These are phyloP conservation scores for Drosophila histrio DNA, from an alignment of 2,888 invertebrate genomes.

Conservation along the genomic window DNA sequence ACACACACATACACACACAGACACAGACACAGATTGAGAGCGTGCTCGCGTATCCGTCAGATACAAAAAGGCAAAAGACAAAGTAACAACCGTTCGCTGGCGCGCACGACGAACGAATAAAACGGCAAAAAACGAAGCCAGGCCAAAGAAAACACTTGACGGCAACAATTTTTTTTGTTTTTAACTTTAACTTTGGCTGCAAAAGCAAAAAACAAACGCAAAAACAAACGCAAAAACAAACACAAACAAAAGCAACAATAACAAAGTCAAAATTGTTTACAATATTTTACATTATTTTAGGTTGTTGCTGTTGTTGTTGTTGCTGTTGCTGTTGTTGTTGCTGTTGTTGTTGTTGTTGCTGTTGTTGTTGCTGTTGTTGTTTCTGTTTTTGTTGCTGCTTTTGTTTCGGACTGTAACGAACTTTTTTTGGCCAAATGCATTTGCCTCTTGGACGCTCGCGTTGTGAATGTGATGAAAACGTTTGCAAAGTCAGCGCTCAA, in stretches of 20 bases:
- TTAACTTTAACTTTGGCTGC: conserved; percentile 31
- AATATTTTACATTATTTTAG: conserved; percentile 18
- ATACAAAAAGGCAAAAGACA: conserved; percentile 57
- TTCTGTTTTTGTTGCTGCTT: no score
- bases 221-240: neutral
- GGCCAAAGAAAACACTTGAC: conserved; percentile 70
- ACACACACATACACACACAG: conserved; percentile 6
- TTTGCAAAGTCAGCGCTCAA: conserved; percentile 77
- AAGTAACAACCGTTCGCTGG: conserved; percentile 77
- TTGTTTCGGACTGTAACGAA: conserved; percentile 24
- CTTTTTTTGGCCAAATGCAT: conserved; percentile 69
- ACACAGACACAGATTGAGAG: conserved; percentile 5
- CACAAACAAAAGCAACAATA: conserved; percentile 7
- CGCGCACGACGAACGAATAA: conserved; percentile 77
- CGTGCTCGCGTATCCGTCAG: conserved; percentile 67
- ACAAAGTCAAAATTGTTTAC: conserved; percentile 1
- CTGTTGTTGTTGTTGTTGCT: neutral
- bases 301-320: neutral
- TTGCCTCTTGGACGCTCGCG: conserved; percentile 36
- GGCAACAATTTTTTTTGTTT: conserved; percentile 29
- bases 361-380: conserved; percentile 10
- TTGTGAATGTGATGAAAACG: conserved; percentile 56
- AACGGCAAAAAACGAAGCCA: conserved; percentile 42
- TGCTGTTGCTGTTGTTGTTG: conserved; percentile 9
- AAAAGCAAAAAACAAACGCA: conserved; percentile 23